Percentiles rank a stretch among this genome's conserved stretches.
Evolutionary conservation across 2,797 vertebrate genomes (phyloP).

Genomic region (Eulemur mongoz): DNA sequence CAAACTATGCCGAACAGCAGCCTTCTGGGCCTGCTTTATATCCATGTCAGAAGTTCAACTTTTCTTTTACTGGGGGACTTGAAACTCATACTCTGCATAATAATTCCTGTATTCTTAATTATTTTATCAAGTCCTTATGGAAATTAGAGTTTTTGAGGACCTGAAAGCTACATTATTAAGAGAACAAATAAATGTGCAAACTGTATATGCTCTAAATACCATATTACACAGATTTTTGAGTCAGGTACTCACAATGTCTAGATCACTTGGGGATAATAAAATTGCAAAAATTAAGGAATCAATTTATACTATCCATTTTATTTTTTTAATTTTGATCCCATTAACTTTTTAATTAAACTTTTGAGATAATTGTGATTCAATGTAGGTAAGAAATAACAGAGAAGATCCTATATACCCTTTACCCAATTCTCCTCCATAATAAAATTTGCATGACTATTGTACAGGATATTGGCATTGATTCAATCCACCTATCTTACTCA

Average conservation of each 20-base stretch:
- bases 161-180: not conserved
- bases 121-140: constrained; percentile 55
- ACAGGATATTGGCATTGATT: not conserved
- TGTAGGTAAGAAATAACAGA: not conserved
- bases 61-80: constrained; percentile 65
- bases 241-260: not conserved
- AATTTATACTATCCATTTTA: not conserved
- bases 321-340: not conserved
- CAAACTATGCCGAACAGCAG: constrained; percentile 66
- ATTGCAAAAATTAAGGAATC: not conserved
- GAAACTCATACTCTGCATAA: constrained; percentile 40
- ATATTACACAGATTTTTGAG: not conserved
- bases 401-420: not conserved
- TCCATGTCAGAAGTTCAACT: constrained; percentile 77
- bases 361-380: not conserved
- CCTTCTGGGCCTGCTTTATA: constrained; percentile 73
- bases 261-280: not conserved
- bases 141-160: constrained; percentile 32
- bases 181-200: not conserved
- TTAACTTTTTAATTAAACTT: not conserved
- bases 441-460: not conserved
- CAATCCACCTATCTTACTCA: not conserved
- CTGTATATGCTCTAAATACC: not conserved
- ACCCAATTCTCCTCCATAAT: not conserved
- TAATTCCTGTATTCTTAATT: constrained; percentile 65